These are phyloP conservation scores for Ia io DNA, from an alignment of 2,113 vertebrate species.

Conservation along the genomic window DNA sequence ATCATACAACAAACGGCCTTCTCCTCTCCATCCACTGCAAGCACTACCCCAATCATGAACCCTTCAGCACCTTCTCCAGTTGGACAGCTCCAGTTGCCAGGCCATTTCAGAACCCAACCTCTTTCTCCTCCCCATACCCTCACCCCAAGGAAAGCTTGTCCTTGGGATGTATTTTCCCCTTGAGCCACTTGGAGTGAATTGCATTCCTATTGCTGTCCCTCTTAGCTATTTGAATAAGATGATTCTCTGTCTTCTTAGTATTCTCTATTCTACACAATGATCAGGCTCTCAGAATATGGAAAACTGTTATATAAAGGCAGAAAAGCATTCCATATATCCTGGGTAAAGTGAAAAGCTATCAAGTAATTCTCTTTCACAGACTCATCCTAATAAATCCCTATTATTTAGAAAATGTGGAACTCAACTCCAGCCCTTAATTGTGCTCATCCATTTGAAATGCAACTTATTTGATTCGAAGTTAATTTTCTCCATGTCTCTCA, in stretches of 20 bases:
- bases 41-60: rapidly evolving
- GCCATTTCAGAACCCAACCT: not conserved
- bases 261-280: not conserved
- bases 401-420: not conserved
- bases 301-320: not conserved
- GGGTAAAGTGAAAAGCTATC: not conserved
- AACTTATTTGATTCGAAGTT: not conserved
- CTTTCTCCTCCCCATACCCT: rapidly evolving
- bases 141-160: not conserved
- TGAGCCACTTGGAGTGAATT: not conserved
- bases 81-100: not conserved
- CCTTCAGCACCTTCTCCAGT: not conserved
- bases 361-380: not conserved
- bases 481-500: conserved; percentile 25
- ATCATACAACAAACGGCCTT: not conserved
- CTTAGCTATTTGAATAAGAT: not conserved
- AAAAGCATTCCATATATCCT: not conserved
- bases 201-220: too few species aligned
- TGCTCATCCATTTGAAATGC: not conserved
- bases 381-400: not conserved
- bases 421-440: not conserved
- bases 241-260: not conserved
- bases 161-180: not conserved
- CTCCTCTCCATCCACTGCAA: not conserved
- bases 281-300: not conserved